Base-by-base conservation (phyloP, 2,113 vertebrate genomes). In the Vanacampus margaritifer region DNA sequence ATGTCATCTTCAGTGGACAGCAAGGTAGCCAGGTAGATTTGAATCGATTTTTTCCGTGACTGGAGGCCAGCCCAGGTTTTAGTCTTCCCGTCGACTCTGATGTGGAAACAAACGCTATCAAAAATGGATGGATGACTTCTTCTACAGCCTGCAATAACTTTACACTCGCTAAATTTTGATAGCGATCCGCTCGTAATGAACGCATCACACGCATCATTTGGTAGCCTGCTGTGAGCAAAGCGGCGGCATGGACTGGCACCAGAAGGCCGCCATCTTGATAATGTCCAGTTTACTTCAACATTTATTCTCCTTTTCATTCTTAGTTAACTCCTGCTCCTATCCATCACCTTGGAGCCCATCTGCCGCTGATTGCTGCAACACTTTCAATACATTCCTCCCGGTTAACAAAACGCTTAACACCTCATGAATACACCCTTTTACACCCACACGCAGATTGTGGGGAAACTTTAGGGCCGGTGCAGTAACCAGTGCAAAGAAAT, bases 391-490 rank as follows among this genome's bases (percentile, higher is more conserved):
- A 91, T 91, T 89, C 82, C 83, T 81, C 67, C 79, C 73, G 75
- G 72, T 68, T 75, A 81, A 89, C 89, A 91, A 90, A 91, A 88
- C 79, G 77, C 69, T 91, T 92, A 92, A 92, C 90, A 90, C 81
- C 89, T 92, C 90, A 91, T 91, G 90, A 92, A 92, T 91, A 82
- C 88, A 75, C 60, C 84, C 84, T 86, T 90, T 89, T 86, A 89
- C 85, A 84, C 86, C 75, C 71, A 79, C 65, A 69, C 78, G 80
- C 83, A 85, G 79, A 85, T 78, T 84, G 84, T 60, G 83, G 75
- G 70, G 80, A 70, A 88, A 87, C 76, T 86, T 89, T 84, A 86
- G 81, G 74, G 83, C 73, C 78, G 39, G 73, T 9, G 71, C 77
- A 83, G 81, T 81, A 78, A 87, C 78, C 71, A 74, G 69, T 83